Percentiles rank a stretch among this genome's conserved stretches.
Conservation (phyloP, 2,113 vertebrate species). For the Mesembrinibis cayennensis region DNA sequence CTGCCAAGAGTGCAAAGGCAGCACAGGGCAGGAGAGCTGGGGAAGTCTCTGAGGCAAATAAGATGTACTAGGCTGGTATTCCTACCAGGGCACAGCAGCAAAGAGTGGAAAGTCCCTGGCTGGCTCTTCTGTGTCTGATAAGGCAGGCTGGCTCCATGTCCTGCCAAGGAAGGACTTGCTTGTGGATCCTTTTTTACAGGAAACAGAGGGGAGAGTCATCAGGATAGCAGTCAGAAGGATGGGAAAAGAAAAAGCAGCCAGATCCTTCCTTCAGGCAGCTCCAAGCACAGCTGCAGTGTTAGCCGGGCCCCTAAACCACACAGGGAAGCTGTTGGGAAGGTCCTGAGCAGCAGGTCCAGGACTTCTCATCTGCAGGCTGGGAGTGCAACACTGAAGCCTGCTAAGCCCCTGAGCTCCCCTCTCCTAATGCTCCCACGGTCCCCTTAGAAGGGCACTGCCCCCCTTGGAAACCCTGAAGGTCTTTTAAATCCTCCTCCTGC, state of each 20-base stretch:
- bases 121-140: neutral
- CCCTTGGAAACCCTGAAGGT: neutral
- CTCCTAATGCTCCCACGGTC: rapidly evolving
- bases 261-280: neutral
- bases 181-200: neutral
- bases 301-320: neutral
- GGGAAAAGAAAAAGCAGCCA: neutral
- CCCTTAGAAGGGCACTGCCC: neutral
- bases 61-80: neutral
- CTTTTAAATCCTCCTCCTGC: neutral
- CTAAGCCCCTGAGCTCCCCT: neutral
- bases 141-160: neutral
- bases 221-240: neutral
- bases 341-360: neutral
- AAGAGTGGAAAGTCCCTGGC: constrained; percentile 54
- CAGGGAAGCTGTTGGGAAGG: neutral
- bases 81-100: neutral
- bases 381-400: neutral
- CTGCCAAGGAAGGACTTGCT: neutral
- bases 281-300: rapidly evolving
- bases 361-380: neutral
- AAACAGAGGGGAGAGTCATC: neutral
- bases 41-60: neutral
- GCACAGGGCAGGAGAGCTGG: neutral
- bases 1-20: neutral